Percentiles rank a stretch among this genome's conserved stretches.
phyloP scores from a whole-genome alignment of 2,888 invertebrate species.

The Chironomus tentans region DNA sequence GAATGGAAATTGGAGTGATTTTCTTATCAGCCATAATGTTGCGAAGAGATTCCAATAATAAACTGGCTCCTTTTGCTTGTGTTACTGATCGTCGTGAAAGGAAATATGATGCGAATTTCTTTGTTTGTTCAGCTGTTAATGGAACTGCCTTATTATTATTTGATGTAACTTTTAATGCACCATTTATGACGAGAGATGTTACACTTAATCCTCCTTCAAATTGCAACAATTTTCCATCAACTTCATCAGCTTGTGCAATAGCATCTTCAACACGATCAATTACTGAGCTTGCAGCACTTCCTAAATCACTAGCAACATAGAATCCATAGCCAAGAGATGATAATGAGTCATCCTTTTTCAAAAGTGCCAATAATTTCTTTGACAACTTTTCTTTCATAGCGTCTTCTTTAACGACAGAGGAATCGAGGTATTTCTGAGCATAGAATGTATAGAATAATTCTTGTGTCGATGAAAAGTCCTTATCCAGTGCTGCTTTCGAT shows the following conservation, averaged over 20 bases:
- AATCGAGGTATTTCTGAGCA: conserved; percentile 58
- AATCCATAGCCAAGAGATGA: conserved; percentile 77
- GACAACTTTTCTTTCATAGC: conserved; percentile 59
- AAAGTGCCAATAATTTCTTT: conserved; percentile 60
- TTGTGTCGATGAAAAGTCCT: conserved; percentile 54
- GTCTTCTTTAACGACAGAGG: conserved; percentile 50
- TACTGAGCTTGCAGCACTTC: conserved; percentile 54
- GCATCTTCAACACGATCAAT: conserved; percentile 80
- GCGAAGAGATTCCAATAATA: conserved; percentile 67
- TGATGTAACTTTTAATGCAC: conserved; percentile 51
- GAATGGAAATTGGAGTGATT: conserved; percentile 74
- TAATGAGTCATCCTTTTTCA: conserved; percentile 79
- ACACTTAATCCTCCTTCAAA: conserved; percentile 86
- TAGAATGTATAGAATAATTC: conserved; percentile 69
- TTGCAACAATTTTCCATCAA: conserved; percentile 76
- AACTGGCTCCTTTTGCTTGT: conserved; percentile 70
- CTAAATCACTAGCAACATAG: conserved; percentile 67
- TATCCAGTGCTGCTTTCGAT: conserved; percentile 52
- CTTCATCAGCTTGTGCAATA: conserved; percentile 92
- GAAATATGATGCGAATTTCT: conserved; percentile 86
- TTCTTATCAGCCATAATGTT: conserved; percentile 63
- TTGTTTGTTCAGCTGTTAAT: conserved; percentile 64
- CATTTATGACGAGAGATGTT: conserved; percentile 55
- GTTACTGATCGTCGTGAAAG: conserved; percentile 83
- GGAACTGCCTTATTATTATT: conserved; percentile 57